Conservation (phyloP, 2,888 invertebrate genomes). For the Chrysolina haemoptera region DNA sequence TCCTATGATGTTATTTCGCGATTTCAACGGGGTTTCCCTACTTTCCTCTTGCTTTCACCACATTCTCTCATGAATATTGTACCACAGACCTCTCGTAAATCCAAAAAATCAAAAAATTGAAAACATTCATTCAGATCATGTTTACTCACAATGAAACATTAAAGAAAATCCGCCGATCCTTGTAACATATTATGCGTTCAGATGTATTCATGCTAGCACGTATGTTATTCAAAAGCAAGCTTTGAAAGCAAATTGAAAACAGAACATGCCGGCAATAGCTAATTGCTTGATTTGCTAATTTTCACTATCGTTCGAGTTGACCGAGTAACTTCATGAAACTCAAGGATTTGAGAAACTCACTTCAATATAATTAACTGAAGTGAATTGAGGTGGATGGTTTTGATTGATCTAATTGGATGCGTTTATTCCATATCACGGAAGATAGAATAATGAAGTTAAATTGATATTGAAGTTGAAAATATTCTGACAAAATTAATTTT, state of each 20-base stretch:
- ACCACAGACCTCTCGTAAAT: too few relatives aligned
- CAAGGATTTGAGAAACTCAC: background rate
- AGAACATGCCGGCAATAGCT: background rate
- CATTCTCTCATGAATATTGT: too few relatives aligned
- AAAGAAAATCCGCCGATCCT: background rate
- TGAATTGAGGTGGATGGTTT: background rate
- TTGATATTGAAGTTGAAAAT: too few relatives aligned
- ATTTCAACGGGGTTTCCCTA: too few relatives aligned
- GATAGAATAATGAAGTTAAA: too few relatives aligned
- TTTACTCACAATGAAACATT: background rate
- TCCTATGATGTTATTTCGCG: too few relatives aligned
- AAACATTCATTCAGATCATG: background rate
- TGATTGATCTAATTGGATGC: background rate
- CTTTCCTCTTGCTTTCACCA: too few relatives aligned
- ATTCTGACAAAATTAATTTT: too few relatives aligned
- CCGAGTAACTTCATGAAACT: background rate
- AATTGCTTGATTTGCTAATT: conserved; percentile 5
- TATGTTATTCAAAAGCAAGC: background rate
- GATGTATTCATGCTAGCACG: background rate
- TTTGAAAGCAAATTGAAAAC: background rate
- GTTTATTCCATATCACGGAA: background rate
- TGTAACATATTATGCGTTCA: background rate
- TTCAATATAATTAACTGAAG: background rate
- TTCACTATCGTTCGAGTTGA: conserved; percentile 5
- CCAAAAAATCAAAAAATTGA: too few relatives aligned